Evolutionary conservation across 2,888 invertebrate genomes (phyloP).

Genomic region (Atherix ibis): DNA sequence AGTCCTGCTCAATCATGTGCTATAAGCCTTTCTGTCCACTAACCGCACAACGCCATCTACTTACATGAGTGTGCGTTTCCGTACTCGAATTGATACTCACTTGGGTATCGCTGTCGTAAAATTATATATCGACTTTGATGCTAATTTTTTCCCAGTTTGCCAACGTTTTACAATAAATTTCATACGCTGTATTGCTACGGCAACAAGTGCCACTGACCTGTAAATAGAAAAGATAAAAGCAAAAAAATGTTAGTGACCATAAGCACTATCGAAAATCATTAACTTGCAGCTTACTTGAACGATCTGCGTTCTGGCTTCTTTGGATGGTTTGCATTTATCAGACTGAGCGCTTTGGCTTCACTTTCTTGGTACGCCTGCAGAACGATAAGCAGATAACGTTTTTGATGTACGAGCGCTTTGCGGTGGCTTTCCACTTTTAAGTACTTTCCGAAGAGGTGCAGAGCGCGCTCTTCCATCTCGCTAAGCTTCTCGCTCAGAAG

Average conservation of each 20-base stretch:
- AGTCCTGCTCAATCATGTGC: too few species aligned
- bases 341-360: conserved; percentile 22
- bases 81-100: too few species aligned
- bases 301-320: conserved; percentile 19
- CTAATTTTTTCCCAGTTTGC: conserved; percentile 42
- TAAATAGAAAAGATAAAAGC: conserved; percentile 14
- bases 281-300: conserved; percentile 25
- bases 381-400: conserved; percentile 65
- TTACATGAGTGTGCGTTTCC: too few species aligned
- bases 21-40: too few species aligned
- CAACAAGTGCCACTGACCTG: conserved; percentile 38
- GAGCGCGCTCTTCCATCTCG: conserved; percentile 34
- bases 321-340: conserved; percentile 15
- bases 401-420: conserved; percentile 81
- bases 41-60: too few species aligned
- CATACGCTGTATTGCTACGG: conserved; percentile 48
- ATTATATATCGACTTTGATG: conserved; percentile 35
- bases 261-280: not conserved
- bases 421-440: conserved; percentile 70
- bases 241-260: not conserved
- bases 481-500: conserved; percentile 16
- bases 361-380: conserved; percentile 33
- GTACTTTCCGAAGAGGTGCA: conserved; percentile 48
- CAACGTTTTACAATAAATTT: conserved; percentile 47
- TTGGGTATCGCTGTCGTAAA: conserved; percentile 3